Evolutionary conservation across 2,888 invertebrate species (phyloP).

Genomic region (Pseudococcus viburni): DNA sequence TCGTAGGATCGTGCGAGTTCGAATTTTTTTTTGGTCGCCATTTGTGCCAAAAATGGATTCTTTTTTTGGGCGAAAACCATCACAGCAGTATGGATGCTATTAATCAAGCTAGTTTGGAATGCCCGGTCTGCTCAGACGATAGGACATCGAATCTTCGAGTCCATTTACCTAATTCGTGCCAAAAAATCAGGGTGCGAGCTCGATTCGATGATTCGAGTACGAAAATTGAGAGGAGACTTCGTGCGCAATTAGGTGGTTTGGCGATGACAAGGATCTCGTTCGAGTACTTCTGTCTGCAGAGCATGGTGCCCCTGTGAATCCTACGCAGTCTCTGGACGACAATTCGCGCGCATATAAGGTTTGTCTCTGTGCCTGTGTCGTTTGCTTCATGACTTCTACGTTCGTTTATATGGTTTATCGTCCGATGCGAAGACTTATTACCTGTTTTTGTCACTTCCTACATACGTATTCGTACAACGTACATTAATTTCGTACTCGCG

Average conservation of each 20-base stretch:
- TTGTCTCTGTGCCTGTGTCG: conserved; percentile 12
- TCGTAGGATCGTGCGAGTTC: neutral
- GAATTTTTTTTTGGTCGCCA: neutral
- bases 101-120: conserved; percentile 25
- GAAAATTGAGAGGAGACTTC: too few relatives aligned
- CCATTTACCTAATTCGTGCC: too few relatives aligned
- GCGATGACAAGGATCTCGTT: neutral
- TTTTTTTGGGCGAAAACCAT: neutral
- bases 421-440: conserved; percentile 63
- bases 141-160: neutral
- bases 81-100: neutral
- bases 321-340: conserved; percentile 54
- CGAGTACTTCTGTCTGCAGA: neutral
- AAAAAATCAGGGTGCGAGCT: too few relatives aligned
- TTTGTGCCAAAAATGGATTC: neutral
- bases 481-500: conserved; percentile 60
- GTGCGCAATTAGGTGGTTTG: neutral
- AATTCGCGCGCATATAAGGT: conserved; percentile 60
- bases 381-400: neutral
- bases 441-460: conserved; percentile 66
- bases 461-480: conserved; percentile 64
- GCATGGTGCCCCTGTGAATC: conserved; percentile 43
- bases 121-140: neutral
- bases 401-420: neutral
- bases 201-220: too few relatives aligned